Base-by-base conservation (phyloP, 2,888 invertebrate genomes). In the Scaeva pyrastri region DNA sequence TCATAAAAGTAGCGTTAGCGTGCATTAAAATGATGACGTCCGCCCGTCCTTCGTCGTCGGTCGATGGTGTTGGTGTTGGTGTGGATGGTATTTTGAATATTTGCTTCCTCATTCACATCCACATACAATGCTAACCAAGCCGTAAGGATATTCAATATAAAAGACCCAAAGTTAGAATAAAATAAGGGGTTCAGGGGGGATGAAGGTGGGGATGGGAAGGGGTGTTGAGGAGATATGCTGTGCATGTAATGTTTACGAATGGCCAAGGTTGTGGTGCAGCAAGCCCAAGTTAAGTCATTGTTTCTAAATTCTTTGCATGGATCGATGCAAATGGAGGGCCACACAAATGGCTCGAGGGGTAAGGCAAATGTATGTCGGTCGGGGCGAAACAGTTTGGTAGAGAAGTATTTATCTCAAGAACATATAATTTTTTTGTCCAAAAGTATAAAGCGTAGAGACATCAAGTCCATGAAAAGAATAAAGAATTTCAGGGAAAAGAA, bases 201-300 rank as follows among this genome's bases (percentile, higher is more conserved):
- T 14, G 31, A 41, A n/a, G 2, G 0, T 2, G 50, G 1, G 31
- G 50, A 31, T 10, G 41, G 16, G 21, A 31, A 36, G 11, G 3
- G 68, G 43, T 10, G 16, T 8, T n/a, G n/a, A n/a, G 3, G 1
- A 10, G 5, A 43, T 14, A 19, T 31, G 21, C 31, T 19, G 2
- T 48, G 11, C 48, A 21, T 43, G 31, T 45, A 48, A 52, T 68
- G 52, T 52, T 68, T 68, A 66, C 39, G 52, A 52, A 66, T 16
- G 31, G 21, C 76, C 68, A 86, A 81, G 81, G 77, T 73, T 86
- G 85, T 70, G 77, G 73, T 81, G 71, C 64, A 71, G 82, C 70
- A 81, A 55, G 77, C 55, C 66, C 72, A 73, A 82, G 77, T 86
- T 86, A 82, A 86, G 82, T 82, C 77, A 78, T 77, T 86, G 85